phyloP scores from a whole-genome alignment of 2,797 vertebrate genomes.

The Cirrhinus molitorella region DNA sequence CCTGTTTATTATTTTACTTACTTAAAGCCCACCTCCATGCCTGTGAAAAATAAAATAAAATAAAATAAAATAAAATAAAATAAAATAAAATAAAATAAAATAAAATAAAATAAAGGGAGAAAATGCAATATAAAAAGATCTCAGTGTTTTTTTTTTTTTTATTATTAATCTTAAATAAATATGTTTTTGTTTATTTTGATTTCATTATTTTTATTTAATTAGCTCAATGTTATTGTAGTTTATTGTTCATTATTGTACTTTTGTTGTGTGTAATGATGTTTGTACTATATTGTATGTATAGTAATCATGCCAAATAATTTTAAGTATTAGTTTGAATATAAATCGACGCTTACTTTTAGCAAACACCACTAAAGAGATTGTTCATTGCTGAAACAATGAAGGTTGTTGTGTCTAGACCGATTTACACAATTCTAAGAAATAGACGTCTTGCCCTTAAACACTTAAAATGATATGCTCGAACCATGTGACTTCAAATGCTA shows the following conservation, averaged over 20 bases:
- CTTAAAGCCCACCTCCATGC: no score
- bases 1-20: no score
- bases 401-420: neutral
- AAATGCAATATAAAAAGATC: no score
- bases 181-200: no score
- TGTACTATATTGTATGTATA: neutral
- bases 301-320: neutral
- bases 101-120: no score
- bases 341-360: neutral
- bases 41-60: no score
- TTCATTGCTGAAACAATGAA: neutral
- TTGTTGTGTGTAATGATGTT: neutral
- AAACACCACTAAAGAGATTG: neutral
- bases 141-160: no score
- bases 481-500: neutral
- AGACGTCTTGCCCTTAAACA: neutral
- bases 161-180: no score
- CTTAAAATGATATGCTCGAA: neutral
- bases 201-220: no score
- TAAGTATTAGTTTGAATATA: neutral
- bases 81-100: no score
- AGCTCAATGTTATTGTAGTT: no score
- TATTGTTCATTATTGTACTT: neutral
- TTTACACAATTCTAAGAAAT: neutral
- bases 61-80: no score